These are phyloP conservation scores for Drosophila koepferae DNA, from an alignment of 2,888 invertebrate species.

Conservation along the genomic window DNA sequence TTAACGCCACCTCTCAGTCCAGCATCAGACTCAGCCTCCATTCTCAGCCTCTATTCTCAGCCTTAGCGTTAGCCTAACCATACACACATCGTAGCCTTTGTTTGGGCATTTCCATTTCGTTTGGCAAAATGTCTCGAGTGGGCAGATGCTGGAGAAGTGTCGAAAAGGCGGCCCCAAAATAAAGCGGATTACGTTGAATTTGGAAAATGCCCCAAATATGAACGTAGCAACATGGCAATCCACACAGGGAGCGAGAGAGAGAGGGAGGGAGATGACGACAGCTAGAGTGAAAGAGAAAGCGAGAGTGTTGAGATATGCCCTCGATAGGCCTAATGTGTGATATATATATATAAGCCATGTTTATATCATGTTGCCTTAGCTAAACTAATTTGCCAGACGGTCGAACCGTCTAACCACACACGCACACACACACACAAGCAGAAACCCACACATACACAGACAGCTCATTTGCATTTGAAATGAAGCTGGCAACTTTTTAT, in stretches of 20 bases:
- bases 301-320: neutral
- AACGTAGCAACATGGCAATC: slow-evolving; percentile 43
- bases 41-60: neutral
- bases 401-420: slow-evolving; percentile 5
- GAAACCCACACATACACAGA: slow-evolving; percentile 7
- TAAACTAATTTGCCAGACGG: slow-evolving; percentile 68
- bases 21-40: neutral
- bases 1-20: slow-evolving; percentile 42
- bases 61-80: neutral
- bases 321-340: slow-evolving; percentile 52
- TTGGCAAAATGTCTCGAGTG: slow-evolving; percentile 42
- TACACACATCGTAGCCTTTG: slow-evolving; percentile 21
- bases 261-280: neutral
- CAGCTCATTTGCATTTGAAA: slow-evolving; percentile 76
- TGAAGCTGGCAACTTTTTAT: slow-evolving; percentile 71
- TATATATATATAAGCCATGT: slow-evolving; percentile 59
- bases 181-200: slow-evolving; percentile 69
- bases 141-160: slow-evolving; percentile 40
- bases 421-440: slow-evolving; percentile 4
- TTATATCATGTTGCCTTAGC: slow-evolving; percentile 40
- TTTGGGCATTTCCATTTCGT: slow-evolving; percentile 44
- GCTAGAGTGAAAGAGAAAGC: neutral
- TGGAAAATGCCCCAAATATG: slow-evolving; percentile 41
- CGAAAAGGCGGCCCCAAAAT: slow-evolving; percentile 42
- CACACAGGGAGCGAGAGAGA: neutral